A percentile compares a stretch with the other conserved stretches of the same genome.
phyloP scores from a whole-genome alignment of 2,888 invertebrate genomes.

The Drosophila mimica region DNA sequence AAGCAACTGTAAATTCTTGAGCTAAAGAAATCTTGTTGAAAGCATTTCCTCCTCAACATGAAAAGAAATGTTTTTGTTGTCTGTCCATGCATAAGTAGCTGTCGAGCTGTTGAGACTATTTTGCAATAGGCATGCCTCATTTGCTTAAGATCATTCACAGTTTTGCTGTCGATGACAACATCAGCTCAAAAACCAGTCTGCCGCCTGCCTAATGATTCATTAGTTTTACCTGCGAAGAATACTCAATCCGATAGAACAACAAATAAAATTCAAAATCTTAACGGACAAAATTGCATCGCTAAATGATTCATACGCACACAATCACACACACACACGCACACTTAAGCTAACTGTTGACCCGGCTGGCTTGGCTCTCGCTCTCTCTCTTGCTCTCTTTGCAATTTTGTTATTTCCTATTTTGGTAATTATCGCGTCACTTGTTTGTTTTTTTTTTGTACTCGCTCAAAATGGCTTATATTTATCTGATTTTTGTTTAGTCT shows the following conservation, averaged over 20 bases:
- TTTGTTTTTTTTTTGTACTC: constrained; percentile 32
- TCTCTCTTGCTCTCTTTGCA: constrained; percentile 6
- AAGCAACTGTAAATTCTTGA: constrained; percentile 68
- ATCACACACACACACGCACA: constrained; percentile 4
- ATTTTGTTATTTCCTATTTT: constrained; percentile 59
- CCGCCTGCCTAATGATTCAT: constrained; percentile 49
- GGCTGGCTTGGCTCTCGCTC: constrained; percentile 13
- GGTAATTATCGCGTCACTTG: constrained; percentile 66
- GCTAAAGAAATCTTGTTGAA: constrained; percentile 77
- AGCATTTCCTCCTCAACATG: constrained; percentile 73
- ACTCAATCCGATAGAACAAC: constrained; percentile 4
- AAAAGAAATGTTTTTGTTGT: constrained; percentile 59
- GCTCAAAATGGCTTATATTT: constrained; percentile 45
- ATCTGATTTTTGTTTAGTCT: constrained; percentile 56
- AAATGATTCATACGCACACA: constrained; percentile 36
- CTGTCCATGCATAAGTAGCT: constrained; percentile 29
- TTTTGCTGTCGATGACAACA: constrained; percentile 47
- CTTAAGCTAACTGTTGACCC: constrained; percentile 34
- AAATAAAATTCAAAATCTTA: constrained; percentile 39
- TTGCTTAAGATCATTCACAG: constrained; percentile 54
- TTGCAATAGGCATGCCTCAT: constrained; percentile 44
- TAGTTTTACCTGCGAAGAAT: constrained; percentile 31
- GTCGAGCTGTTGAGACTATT: constrained; percentile 37
- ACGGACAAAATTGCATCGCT: constrained; percentile 48
- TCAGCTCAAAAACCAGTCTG: constrained; percentile 53